Base-by-base conservation (phyloP, 2,113 vertebrate genomes). In the Monopterus albus region DNA sequence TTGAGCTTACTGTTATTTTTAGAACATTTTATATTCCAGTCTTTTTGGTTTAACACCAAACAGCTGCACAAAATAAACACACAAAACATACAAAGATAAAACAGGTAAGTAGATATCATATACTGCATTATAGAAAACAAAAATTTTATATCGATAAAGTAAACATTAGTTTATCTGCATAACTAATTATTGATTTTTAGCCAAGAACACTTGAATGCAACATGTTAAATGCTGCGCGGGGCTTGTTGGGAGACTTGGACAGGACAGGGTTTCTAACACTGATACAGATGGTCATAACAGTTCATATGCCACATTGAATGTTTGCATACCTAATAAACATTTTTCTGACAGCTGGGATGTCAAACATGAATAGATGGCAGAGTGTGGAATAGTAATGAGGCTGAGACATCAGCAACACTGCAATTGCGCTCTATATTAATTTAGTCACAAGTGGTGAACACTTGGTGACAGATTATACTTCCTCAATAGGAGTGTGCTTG, bases 391-490 rank as follows among this genome's bases (percentile, higher is more conserved):
- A 51, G 38, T 72, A 77, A 86, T 80, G 79, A 84, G 52, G 56
- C 35, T 18, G 42, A 52, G 74, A 18, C 42, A 29, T 69, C 40
- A 28, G 55, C 77, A 76, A 83, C 81, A 81, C 80, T 53, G 49
- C 81, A 86, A 78, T 87, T 81, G 86, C 7, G 3, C 65, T 79
- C 65, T 67, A 88, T 53, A 88, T 85, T 88, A 80, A 84, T 84
- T 88, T 63, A 75, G 77, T 62, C 74, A 78, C 69, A 67, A 65
- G 75, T 65, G 18, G 63, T 42, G 40, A 84, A 78, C 82, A 89
- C 75, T 84, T 86, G 82, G 83, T 52, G 66, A 53, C 50, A 60
- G 52, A 71, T 71, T 42, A 59, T 65, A 87, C 89, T 77, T 79
- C 23, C 59, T 72, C 42, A 67, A 50, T 28, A 42, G 50, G 26